Percentiles rank a stretch among this genome's conserved stretches.
These are phyloP conservation scores for Oceanites oceanicus DNA, from an alignment of 2,113 vertebrate genomes.

Conservation along the genomic window DNA sequence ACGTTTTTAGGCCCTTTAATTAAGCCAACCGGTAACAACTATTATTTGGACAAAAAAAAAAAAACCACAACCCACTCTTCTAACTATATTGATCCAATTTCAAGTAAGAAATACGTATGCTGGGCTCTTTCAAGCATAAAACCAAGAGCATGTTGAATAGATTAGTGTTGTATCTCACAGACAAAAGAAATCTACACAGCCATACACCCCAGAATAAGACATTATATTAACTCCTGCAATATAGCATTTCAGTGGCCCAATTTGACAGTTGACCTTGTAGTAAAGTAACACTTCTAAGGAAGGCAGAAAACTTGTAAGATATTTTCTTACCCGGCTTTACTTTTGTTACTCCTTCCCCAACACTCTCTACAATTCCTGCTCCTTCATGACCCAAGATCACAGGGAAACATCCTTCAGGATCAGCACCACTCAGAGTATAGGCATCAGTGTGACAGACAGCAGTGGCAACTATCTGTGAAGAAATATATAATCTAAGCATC, in stretches of 20 bases:
- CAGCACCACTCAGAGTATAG: conserved; percentile 80
- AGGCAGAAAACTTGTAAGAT: neutral
- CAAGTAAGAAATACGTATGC: neutral
- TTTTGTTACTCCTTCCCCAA: conserved; percentile 91
- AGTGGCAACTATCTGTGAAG: conserved; percentile 76
- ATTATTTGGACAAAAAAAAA: neutral
- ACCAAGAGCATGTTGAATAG: neutral
- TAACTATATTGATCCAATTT: neutral
- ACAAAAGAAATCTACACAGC: neutral
- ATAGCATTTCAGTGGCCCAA: neutral
- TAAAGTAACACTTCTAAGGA: neutral
- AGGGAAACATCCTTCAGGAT: conserved; percentile 80
- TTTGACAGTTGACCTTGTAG: neutral
- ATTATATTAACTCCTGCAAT: neutral
- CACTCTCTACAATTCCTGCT: conserved; percentile 81
- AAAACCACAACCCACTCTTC: neutral
- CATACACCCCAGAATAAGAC: neutral
- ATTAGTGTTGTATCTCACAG: neutral
- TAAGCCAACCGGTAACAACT: neutral
- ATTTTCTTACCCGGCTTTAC: conserved; percentile 84
- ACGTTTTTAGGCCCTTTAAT: neutral
- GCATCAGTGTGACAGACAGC: conserved; percentile 83
- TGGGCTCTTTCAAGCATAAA: neutral
- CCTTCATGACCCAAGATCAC: conserved; percentile 84
- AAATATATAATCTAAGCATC: neutral